Base-by-base conservation (phyloP, 2,888 invertebrate genomes). In the Parnassius smintheus region DNA sequence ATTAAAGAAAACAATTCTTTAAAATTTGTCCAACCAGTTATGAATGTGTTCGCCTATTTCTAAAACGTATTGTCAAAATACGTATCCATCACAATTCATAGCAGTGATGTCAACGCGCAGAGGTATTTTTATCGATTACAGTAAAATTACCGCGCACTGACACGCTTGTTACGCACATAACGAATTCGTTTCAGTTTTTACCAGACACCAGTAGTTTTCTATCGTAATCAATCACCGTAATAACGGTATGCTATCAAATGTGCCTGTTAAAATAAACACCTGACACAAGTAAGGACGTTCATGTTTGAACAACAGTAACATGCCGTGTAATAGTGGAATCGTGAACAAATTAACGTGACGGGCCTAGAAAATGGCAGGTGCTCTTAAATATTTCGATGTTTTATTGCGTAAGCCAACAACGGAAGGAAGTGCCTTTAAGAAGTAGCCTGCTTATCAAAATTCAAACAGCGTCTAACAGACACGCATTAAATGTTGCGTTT, bases 221-320 rank as follows among this genome's bases (percentile, higher is more conserved):
- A 79, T 79, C 81, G 79, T 82, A 77, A 89, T 89, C 86, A 81
- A 88, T 90, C 88, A 89, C 80, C 71, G 72, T 83, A 81, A 84
- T 78, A 75, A 78, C 71, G 67, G 70, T 66, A 75, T 75, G 75
- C 70, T 81, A 82, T 78, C 76, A 72, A 70, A 56, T 52, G 68
- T 66, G 68, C 71, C 68, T 71, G 73, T 73, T 76, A 78, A 78
- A 83, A 81, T 82, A 86, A 86, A 86, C 82, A 80, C 70, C 65
- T 70, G 69, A 70, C 82, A 86, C 85, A 86, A 80, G 80, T 80
- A 80, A 83, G 82, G 82, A 81, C 82, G 77, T 68, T 70, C 69
- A 65, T 83, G 80, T 85, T 85, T 82, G 75, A 70, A 75, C 74
- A 77, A 71, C 70, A 74, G 74, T 75, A 76, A 70, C 74, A 72